Conservation (phyloP, 1,140 invertebrate species). For the Drosophila hydei region DNA sequence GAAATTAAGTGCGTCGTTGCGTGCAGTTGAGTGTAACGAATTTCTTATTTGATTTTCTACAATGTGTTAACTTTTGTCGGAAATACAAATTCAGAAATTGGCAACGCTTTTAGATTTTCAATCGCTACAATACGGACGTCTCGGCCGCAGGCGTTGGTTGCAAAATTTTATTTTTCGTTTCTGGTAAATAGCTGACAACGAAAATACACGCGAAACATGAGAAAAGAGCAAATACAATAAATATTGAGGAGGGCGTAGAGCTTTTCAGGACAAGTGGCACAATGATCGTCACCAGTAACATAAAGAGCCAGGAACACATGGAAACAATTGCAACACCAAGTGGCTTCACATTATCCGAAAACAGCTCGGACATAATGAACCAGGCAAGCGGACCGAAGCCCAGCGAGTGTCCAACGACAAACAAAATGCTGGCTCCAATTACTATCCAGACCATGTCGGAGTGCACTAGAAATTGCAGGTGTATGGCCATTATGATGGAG, state of each 20-base stretch:
- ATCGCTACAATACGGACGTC: too few relatives aligned
- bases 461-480: constrained; percentile 85
- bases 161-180: constrained; percentile 85
- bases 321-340: constrained; percentile 89
- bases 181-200: constrained; percentile 86
- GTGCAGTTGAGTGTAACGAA: constrained; percentile 63
- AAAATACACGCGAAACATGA: constrained; percentile 87
- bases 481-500: constrained; percentile 86
- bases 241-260: constrained; percentile 73
- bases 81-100: constrained; percentile 68
- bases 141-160: too few relatives aligned
- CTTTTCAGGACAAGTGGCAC: constrained; percentile 66
- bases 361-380: constrained; percentile 90
- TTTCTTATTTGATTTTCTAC: constrained; percentile 82
- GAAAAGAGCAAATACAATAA: constrained; percentile 89
- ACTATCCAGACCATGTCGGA: constrained; percentile 87
- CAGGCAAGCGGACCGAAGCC: constrained; percentile 94
- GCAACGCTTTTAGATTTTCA: constrained; percentile 76
- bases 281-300: constrained; percentile 91
- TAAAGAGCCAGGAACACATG: constrained; percentile 90
- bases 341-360: constrained; percentile 90
- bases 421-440: constrained; percentile 88
- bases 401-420: constrained; percentile 90
- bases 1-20: constrained; percentile 65
- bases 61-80: constrained; percentile 73